These are phyloP conservation scores for Sylvilagus bachmani DNA, from an alignment of 2,113 vertebrate species.

Conservation along the genomic window DNA sequence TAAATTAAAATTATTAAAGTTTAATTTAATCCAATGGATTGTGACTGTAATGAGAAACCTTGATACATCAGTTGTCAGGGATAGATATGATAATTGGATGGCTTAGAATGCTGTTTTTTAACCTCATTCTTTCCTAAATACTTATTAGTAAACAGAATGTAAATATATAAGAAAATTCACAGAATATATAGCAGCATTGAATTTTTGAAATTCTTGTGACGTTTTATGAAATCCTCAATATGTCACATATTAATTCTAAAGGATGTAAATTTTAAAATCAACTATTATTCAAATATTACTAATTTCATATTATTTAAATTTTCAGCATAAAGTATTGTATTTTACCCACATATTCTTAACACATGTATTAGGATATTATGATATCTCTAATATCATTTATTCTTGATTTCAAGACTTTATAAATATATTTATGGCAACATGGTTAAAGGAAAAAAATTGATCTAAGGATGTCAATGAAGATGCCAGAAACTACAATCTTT, in stretches of 20 bases:
- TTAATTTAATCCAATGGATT: neutral
- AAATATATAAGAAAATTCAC: neutral
- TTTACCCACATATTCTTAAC: neutral
- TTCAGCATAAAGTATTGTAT: no score
- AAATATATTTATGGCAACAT: neutral
- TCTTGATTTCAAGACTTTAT: neutral
- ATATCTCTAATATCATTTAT: neutral
- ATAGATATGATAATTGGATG: neutral
- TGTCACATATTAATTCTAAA: neutral
- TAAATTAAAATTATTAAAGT: neutral
- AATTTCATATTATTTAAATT: neutral
- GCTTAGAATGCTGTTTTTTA: neutral
- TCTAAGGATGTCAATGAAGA: neutral
- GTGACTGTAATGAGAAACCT: neutral
- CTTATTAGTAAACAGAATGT: neutral
- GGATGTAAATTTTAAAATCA: neutral
- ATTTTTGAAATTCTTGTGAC: neutral
- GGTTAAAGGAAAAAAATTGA: neutral
- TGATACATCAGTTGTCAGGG: neutral
- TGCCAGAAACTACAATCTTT: neutral
- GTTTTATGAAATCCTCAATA: neutral
- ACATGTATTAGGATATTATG: neutral
- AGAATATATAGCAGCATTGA: neutral
- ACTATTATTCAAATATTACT: neutral
- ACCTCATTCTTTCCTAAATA: neutral